Percentiles rank a stretch among this genome's conserved stretches.
These are phyloP conservation scores for Drosophila littoralis DNA, from an alignment of 1,140 invertebrate genomes.

Conservation along the genomic window DNA sequence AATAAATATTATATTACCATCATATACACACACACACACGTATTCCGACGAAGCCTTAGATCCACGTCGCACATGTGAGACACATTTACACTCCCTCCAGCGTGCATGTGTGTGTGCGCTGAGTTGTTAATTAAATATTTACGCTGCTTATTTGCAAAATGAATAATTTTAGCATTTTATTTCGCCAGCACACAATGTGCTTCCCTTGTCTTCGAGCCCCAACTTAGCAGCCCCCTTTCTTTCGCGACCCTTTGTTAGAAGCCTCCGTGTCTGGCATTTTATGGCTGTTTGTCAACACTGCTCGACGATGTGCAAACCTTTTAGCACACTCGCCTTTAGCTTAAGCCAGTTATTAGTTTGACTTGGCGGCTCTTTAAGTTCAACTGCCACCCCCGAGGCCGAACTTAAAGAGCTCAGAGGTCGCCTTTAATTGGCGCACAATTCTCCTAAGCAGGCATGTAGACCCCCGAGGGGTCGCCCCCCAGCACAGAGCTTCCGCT, in stretches of 20 bases:
- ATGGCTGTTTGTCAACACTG: slow-evolving; percentile 50
- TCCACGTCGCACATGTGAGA: slow-evolving; percentile 34
- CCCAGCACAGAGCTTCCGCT: slow-evolving; percentile 26
- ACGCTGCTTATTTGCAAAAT: slow-evolving; percentile 82
- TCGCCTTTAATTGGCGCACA: slow-evolving; percentile 38
- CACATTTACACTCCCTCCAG: background rate
- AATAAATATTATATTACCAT: slow-evolving; percentile 79
- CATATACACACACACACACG: slow-evolving; percentile 8
- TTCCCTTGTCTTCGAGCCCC: slow-evolving; percentile 25
- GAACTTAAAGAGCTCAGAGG: slow-evolving; percentile 24
- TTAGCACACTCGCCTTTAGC: slow-evolving; percentile 56
- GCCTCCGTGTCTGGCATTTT: slow-evolving; percentile 41
- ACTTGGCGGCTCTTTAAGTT: slow-evolving; percentile 31
- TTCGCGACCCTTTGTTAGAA: background rate
- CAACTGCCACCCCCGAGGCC: slow-evolving; percentile 15
- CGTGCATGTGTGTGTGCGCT: slow-evolving; percentile 36
- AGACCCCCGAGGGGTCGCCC: slow-evolving; percentile 16
- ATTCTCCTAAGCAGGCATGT: background rate
- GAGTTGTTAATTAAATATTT: slow-evolving; percentile 83
- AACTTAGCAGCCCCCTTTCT: background rate
- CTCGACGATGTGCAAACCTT: slow-evolving; percentile 33
- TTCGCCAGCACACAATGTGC: slow-evolving; percentile 56
- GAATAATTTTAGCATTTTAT: slow-evolving; percentile 82
- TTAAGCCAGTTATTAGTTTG: slow-evolving; percentile 56
- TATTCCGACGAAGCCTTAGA: slow-evolving; percentile 63